phyloP scores from a whole-genome alignment of 2,113 vertebrate genomes.

The Beaufortia kweichowensis region DNA sequence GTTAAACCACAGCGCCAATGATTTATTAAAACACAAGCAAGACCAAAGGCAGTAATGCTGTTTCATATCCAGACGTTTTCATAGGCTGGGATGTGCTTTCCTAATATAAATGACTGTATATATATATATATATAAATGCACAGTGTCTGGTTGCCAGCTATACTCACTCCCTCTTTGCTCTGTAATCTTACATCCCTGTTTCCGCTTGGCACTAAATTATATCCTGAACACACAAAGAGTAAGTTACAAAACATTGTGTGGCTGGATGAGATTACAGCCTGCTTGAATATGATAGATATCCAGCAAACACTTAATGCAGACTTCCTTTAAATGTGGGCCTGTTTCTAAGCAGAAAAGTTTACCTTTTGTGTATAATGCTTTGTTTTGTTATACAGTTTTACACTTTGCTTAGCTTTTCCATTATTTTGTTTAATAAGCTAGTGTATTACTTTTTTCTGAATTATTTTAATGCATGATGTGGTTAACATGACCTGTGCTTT shows the following conservation, averaged over 20 bases:
- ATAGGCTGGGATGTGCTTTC: constrained; percentile 9
- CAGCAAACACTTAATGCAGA: not conserved
- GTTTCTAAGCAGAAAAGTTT: constrained; percentile 27
- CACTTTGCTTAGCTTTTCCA: not conserved
- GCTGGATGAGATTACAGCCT: constrained; percentile 14
- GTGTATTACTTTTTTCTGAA: no score
- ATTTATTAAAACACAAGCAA: constrained; percentile 32
- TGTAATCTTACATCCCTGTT: constrained; percentile 21
- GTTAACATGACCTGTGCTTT: not conserved
- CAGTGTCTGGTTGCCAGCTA: constrained; percentile 10
- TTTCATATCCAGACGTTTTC: not conserved
- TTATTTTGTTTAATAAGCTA: no score
- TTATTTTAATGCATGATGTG: not conserved
- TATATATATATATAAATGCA: no score
- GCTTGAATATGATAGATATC: not conserved
- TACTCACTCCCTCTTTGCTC: constrained; percentile 24
- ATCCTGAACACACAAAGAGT: constrained; percentile 11
- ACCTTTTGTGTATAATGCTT: constrained; percentile 10
- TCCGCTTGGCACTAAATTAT: constrained; percentile 23
- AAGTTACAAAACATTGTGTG: not conserved
- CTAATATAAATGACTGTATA: constrained; percentile 21
- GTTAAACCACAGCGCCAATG: not conserved
- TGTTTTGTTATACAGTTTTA: not conserved
- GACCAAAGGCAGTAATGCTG: not conserved
- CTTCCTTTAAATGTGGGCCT: constrained; percentile 15